Conservation (phyloP, 2,888 invertebrate genomes). For the Bombylius major region DNA sequence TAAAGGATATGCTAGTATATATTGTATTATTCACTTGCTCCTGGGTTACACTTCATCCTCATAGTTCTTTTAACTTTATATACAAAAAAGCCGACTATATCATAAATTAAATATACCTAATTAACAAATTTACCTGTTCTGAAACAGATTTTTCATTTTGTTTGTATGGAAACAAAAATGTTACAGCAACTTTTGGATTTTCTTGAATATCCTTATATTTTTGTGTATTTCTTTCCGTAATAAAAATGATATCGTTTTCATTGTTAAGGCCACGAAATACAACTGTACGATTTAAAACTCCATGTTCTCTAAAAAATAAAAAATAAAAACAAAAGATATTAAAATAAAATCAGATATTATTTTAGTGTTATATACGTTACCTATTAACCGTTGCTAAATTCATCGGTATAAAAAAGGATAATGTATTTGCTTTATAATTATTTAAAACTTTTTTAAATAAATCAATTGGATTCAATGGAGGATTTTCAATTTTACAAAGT, state of each 20-base stretch:
- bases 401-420: slow-evolving; percentile 17
- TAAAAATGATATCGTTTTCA: slow-evolving; percentile 21
- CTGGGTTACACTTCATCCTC: no score
- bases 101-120: no score
- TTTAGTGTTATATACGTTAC: slow-evolving; percentile 12
- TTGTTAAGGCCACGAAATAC: slow-evolving; percentile 24
- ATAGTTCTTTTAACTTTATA: no score
- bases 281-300: slow-evolving; percentile 28
- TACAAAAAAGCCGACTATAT: no score
- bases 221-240: slow-evolving; percentile 26
- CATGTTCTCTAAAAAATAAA: slow-evolving; percentile 21
- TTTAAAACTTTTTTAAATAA: slow-evolving; percentile 22
- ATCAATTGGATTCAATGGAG: slow-evolving; percentile 20
- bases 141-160: background rate
- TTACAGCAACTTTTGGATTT: slow-evolving; percentile 23
- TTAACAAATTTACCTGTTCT: slow-evolving; percentile 2
- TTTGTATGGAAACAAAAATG: slow-evolving; percentile 17
- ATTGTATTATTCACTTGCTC: background rate
- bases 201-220: slow-evolving; percentile 26
- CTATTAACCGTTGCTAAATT: slow-evolving; percentile 29
- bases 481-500: slow-evolving; percentile 19
- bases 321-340: background rate
- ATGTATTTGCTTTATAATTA: background rate
- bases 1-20: no score
- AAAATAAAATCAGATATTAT: background rate